Evolutionary conservation across 2,797 vertebrate genomes (phyloP).

Genomic region (Amblyraja radiata): DNA sequence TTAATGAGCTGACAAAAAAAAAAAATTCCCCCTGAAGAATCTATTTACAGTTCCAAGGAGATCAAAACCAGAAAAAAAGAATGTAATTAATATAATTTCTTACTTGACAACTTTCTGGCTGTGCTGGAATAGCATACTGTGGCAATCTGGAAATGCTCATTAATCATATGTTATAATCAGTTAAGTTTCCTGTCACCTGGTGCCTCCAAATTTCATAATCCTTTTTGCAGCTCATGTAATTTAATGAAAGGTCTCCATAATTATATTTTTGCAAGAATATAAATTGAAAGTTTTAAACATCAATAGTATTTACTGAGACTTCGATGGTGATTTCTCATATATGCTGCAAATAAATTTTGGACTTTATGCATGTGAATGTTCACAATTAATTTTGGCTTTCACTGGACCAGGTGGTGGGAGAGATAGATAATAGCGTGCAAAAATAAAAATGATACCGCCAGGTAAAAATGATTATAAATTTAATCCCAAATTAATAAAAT

Average conservation of each 20-base stretch:
- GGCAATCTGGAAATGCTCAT: not conserved
- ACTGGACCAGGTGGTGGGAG: not conserved
- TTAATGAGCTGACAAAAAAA: not conserved
- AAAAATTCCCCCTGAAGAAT: not conserved
- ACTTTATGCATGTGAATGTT: not conserved
- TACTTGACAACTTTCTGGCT: conserved; percentile 10
- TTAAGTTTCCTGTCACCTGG: not conserved
- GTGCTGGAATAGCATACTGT: not conserved
- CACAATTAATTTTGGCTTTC: not conserved
- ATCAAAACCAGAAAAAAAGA: not conserved
- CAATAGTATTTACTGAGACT: not conserved
- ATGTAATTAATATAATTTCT: not conserved
- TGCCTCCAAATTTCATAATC: not conserved
- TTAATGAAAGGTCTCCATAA: not conserved
- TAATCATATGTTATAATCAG: not conserved
- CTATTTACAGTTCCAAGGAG: not conserved
- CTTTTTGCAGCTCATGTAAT: not conserved
- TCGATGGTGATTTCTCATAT: not conserved
- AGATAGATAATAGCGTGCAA: not conserved
- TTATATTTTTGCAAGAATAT: not conserved
- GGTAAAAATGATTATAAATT: not conserved
- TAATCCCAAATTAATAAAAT: not conserved
- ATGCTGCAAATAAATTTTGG: not conserved
- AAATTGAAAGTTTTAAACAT: not conserved
- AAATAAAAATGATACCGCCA: not conserved